Evolutionary conservation across 2,888 invertebrate species (phyloP), one percentile per base, ranked within the genome.

Genomic region (Octodonta nipae): DNA sequence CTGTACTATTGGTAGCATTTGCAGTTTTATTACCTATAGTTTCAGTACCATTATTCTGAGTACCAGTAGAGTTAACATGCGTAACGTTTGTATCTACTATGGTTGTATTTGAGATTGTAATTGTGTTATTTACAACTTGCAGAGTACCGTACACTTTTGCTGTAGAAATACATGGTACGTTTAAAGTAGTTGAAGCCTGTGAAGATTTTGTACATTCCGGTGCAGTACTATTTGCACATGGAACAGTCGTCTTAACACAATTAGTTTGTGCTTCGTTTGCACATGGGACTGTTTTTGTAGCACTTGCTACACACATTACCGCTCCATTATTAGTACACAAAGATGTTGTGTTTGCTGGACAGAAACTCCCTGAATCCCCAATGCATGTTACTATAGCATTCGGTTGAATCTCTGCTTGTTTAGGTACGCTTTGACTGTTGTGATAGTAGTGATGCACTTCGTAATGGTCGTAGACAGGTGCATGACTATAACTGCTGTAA

Each of bases 361-460:
- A 60, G 25, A 61, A 47, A 8, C 47, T 44, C 2, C 52, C 53
- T 15, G 50, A 51, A 37, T 60, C 58, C 3, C 56, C 55, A 1
- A 51, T 37, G 40, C 61, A 60, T 11, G 45, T 47, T 1, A 55
- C 47, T 5, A 61, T 51, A 2, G 52, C 47, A 24, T 56, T 58
- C n/a, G 54, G 45, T 41, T 54, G 43, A 6, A 60, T 55, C 3
- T 47, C 50, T 17, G 45, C 50, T 33, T 55, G 47, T 30, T 50
- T 48, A 0, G 56, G 53, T 1, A 50, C 36, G 5, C 44, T 34
- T 13, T 52, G 49, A 3, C 42, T 47, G 31, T 56, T 56, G 36
- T 56, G 56, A 35, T 61, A 52, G 38, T 60, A 61, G 39, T 61
- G 60, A 34, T 60, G 58, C 3, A 61, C 56, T 14, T 45, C 47